Evolutionary conservation across 2,797 vertebrate species (phyloP).

Genomic region (Botia kubotai): DNA sequence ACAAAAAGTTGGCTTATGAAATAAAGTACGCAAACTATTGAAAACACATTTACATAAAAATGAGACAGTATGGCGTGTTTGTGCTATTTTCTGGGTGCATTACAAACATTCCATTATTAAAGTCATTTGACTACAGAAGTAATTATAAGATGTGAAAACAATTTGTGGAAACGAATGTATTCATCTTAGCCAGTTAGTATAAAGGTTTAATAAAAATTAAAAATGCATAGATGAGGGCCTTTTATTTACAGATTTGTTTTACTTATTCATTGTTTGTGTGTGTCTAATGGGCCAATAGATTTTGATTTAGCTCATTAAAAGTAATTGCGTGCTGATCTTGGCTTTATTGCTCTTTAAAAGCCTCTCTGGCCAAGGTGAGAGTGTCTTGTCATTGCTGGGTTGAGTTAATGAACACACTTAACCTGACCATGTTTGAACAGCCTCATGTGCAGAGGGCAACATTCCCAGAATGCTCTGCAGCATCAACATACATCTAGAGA

Average conservation of each 20-base stretch:
- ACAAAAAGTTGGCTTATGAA: conserved; percentile 16
- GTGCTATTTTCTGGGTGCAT: conserved; percentile 10
- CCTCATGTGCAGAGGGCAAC: conserved; percentile 22
- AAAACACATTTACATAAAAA: conserved; percentile 27
- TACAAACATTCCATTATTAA: conserved; percentile 7
- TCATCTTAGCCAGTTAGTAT: conserved; percentile 6
- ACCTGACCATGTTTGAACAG: conserved; percentile 35
- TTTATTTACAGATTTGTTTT: conserved; percentile 5
- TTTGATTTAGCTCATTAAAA: conserved; percentile 3
- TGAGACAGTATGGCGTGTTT: conserved; percentile 5
- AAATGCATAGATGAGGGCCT: conserved; percentile 5
- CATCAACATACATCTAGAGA: conserved; percentile 15
- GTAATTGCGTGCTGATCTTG: conserved; percentile 1
- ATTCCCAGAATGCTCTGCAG: neutral
- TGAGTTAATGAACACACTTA: conserved; percentile 46
- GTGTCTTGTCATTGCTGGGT: neutral
- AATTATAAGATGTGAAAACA: neutral
- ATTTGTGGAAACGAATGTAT: neutral
- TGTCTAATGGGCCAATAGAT: neutral
- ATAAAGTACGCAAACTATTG: conserved; percentile 27
- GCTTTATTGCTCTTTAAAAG: conserved; percentile 27
- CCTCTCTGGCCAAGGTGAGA: conserved; percentile 33
- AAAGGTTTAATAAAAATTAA: conserved; percentile 6
- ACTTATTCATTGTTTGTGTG: conserved; percentile 1
- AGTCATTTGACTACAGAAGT: neutral